A percentile compares a stretch with the other conserved stretches of the same genome.
Conservation (phyloP, 2,797 vertebrate species). For the Cetoscarus ocellatus region DNA sequence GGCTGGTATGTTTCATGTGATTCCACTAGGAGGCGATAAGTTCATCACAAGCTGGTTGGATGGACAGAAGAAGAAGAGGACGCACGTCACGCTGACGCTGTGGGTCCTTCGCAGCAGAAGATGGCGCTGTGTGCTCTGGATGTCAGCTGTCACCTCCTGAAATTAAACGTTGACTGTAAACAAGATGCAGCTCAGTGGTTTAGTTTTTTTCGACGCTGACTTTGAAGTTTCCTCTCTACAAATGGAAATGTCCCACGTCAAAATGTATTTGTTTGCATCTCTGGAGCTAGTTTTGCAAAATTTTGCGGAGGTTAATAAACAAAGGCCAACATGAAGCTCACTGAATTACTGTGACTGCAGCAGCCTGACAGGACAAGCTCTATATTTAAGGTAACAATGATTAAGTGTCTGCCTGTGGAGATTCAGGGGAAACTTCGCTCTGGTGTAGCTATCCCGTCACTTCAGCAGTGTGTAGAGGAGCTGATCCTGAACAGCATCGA, state of each 20-base stretch:
- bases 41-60: no score
- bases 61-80: background rate
- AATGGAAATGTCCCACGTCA: background rate
- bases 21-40: constrained; percentile 33
- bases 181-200: background rate
- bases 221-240: background rate
- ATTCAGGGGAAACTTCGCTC: constrained; percentile 90
- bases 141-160: background rate
- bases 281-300: background rate
- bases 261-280: background rate
- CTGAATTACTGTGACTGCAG: no score
- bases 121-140: constrained; percentile 33
- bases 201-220: background rate
- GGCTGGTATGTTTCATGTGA: background rate
- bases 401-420: constrained; percentile 87
- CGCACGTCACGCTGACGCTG: background rate
- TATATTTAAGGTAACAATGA: constrained; percentile 80
- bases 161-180: constrained; percentile 69
- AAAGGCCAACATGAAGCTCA: background rate
- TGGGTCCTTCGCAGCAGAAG: constrained; percentile 41
- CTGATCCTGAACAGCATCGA: constrained; percentile 94
- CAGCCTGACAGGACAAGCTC: background rate
- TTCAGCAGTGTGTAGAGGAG: constrained; percentile 95
- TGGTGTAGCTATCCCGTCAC: constrained; percentile 88
- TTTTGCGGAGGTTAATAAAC: background rate